Percentiles rank a stretch among this genome's conserved stretches.
These are phyloP conservation scores for Phocoena phocoena DNA, from an alignment of 2,113 vertebrate species.

Conservation along the genomic window DNA sequence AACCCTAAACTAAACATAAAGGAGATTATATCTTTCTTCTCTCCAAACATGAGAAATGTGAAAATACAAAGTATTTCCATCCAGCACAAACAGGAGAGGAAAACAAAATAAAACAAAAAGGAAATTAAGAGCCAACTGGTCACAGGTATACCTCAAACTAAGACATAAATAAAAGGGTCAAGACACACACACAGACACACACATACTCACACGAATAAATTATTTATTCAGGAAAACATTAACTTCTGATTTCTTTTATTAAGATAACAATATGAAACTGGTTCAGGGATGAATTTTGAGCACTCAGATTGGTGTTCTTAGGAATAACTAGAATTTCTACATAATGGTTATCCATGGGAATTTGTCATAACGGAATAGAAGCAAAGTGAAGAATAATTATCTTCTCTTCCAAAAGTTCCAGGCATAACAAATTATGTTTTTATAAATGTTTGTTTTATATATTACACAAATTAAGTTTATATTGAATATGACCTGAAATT, in stretches of 20 bases:
- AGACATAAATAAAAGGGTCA: slow-evolving; percentile 52
- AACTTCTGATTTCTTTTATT: slow-evolving; percentile 40
- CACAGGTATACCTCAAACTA: slow-evolving; percentile 43
- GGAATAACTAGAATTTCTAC: not conserved
- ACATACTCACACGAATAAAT: not conserved
- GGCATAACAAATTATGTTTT: slow-evolving; percentile 43
- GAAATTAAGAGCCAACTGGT: slow-evolving; percentile 35
- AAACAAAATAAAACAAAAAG: slow-evolving; percentile 51
- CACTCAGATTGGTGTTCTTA: slow-evolving; percentile 35
- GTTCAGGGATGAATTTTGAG: not conserved
- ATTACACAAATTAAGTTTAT: slow-evolving; percentile 50
- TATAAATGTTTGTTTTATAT: slow-evolving; percentile 17
- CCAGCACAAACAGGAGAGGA: slow-evolving; percentile 46
- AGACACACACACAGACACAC: not conserved
- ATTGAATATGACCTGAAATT: slow-evolving; percentile 61
- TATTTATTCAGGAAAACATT: slow-evolving; percentile 45
- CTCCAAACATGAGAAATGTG: slow-evolving; percentile 32
- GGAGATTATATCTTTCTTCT: slow-evolving; percentile 40
- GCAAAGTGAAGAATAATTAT: slow-evolving; percentile 21
- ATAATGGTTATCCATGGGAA: slow-evolving; percentile 38
- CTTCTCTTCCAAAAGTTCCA: slow-evolving; percentile 42
- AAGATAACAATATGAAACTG: slow-evolving; percentile 15
- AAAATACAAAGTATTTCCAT: slow-evolving; percentile 47
- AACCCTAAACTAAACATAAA: not conserved
- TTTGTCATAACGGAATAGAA: not conserved